A percentile compares a stretch with the other conserved stretches of the same genome.
phyloP scores from a whole-genome alignment of 2,888 invertebrate species.

The Frankliniella intonsa region DNA sequence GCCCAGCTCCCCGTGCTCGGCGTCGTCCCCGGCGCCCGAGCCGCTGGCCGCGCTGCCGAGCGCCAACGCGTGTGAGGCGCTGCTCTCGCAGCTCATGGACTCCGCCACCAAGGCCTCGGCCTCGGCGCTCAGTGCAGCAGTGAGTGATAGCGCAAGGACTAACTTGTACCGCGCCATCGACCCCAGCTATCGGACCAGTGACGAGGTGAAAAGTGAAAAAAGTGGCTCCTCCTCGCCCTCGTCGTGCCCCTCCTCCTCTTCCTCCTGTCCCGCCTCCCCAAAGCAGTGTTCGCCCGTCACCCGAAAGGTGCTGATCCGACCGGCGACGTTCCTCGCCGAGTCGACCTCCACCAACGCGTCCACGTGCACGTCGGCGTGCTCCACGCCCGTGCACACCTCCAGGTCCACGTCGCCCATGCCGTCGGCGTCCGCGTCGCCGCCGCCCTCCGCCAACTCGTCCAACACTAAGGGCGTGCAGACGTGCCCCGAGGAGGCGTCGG shows the following conservation, averaged over 20 bases:
- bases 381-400: slow-evolving; percentile 41
- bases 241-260: background rate
- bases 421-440: slow-evolving; percentile 32
- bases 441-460: slow-evolving; percentile 30
- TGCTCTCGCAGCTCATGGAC: slow-evolving; percentile 19
- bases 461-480: slow-evolving; percentile 29
- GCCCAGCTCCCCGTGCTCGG: slow-evolving; percentile 32
- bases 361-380: slow-evolving; percentile 25
- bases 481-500: slow-evolving; percentile 23
- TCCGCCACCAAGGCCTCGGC: slow-evolving; percentile 11
- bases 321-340: slow-evolving; percentile 2
- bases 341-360: slow-evolving; percentile 38
- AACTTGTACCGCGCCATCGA: background rate
- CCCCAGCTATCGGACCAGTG: slow-evolving; percentile 3
- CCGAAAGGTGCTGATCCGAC: slow-evolving; percentile 5
- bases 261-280: slow-evolving; percentile 34
- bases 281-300: slow-evolving; percentile 42
- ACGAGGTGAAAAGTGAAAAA: slow-evolving; percentile 8
- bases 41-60: slow-evolving; percentile 33
- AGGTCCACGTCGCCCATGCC: slow-evolving; percentile 37
- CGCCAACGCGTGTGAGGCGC: background rate
- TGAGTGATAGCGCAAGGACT: background rate
- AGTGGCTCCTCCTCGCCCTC: background rate
- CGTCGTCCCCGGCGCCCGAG: slow-evolving; percentile 30
- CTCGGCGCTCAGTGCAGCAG: background rate